phyloP scores from a whole-genome alignment of 2,888 invertebrate species.

The Lasioglossum vierecki region DNA sequence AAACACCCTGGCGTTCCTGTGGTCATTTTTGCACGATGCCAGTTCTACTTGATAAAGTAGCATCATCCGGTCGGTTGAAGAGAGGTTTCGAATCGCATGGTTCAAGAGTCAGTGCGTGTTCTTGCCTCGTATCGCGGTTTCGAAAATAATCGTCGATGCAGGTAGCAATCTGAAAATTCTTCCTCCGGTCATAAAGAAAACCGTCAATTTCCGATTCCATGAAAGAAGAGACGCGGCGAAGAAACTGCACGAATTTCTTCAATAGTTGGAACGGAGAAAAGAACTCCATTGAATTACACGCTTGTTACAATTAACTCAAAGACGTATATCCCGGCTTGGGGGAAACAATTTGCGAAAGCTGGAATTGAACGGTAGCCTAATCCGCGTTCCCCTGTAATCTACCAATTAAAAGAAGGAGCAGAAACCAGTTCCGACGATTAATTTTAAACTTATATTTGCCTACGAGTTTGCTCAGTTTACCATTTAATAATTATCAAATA shows the following conservation, averaged over 20 bases:
- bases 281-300: no score
- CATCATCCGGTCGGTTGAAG: neutral
- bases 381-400: neutral
- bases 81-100: neutral
- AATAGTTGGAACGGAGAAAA: neutral
- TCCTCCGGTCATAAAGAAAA: neutral
- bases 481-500: neutral
- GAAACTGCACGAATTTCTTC: neutral
- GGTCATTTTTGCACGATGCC: neutral
- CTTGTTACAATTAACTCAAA: neutral
- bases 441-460: neutral
- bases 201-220: conserved; percentile 26
- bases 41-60: neutral
- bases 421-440: neutral
- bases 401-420: neutral
- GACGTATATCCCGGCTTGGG: neutral
- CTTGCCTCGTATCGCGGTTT: neutral
- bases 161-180: conserved; percentile 33
- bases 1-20: neutral
- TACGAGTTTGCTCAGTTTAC: neutral
- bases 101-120: conserved; percentile 26
- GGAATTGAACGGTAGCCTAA: neutral
- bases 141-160: conserved; percentile 18
- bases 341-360: neutral
- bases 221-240: neutral